Evolutionary conservation across 1,140 invertebrate genomes (phyloP).

Genomic region (Mycetomoellerius zeteki): DNA sequence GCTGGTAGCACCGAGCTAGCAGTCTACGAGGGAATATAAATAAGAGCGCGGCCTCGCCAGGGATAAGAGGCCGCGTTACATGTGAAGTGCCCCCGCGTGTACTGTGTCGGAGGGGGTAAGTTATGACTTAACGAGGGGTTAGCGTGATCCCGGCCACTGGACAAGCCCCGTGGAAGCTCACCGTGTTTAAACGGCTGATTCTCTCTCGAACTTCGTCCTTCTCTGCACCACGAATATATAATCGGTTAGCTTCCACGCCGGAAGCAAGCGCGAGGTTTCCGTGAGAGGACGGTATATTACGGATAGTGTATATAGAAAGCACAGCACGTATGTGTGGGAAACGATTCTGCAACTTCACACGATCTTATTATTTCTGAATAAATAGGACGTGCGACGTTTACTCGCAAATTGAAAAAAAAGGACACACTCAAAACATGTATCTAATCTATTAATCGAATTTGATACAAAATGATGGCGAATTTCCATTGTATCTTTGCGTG

Average conservation of each 20-base stretch:
- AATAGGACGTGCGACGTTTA: neutral
- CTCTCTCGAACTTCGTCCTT: conserved; percentile 79
- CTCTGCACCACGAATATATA: conserved; percentile 77
- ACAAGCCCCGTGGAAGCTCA: conserved; percentile 79
- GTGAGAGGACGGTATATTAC: conserved; percentile 71
- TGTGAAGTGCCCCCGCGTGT: conserved; percentile 50
- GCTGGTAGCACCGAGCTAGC: neutral
- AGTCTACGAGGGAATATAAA: conserved; percentile 72
- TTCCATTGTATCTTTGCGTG: neutral
- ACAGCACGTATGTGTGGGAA: too few relatives aligned
- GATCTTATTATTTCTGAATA: conserved; percentile 13
- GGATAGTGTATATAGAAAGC: conserved; percentile 1
- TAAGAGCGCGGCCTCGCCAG: conserved; percentile 64
- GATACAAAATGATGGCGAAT: conserved; percentile 30
- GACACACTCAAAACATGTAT: neutral
- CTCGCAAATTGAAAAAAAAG: neutral
- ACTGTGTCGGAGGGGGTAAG: conserved; percentile 81
- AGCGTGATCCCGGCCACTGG: conserved; percentile 83
- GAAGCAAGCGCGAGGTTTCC: conserved; percentile 72
- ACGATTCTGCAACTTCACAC: conserved; percentile 21
- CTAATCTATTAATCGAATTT: neutral
- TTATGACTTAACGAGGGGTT: conserved; percentile 87
- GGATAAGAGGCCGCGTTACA: conserved; percentile 24
- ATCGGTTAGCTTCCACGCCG: conserved; percentile 76
- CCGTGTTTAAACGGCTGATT: conserved; percentile 81